These are phyloP conservation scores for Casuarius casuarius DNA, from an alignment of 2,113 vertebrate genomes.

Conservation along the genomic window DNA sequence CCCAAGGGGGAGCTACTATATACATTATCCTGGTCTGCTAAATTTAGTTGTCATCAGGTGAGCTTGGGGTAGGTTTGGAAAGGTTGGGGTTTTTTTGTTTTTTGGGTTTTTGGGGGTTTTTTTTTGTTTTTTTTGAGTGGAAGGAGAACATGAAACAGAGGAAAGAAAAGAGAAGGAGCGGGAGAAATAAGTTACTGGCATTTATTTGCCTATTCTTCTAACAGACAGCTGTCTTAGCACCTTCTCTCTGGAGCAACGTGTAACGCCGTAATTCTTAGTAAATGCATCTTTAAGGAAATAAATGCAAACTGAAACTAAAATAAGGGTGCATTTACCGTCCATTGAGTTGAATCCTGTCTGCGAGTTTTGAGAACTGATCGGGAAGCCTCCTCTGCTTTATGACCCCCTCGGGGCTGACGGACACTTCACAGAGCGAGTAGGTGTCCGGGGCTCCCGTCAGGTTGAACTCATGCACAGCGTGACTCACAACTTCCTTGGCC, in stretches of 20 bases:
- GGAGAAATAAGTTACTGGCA: background rate
- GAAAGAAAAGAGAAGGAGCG: background rate
- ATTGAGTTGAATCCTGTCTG: conserved; percentile 96
- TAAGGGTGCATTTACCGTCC: conserved; percentile 81
- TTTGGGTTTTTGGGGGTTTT: background rate
- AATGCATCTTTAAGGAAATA: background rate
- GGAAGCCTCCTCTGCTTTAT: conserved; percentile 95
- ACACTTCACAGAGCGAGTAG: conserved; percentile 95
- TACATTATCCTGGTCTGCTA: background rate
- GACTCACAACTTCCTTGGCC: conserved; percentile 94
- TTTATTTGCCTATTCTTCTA: background rate
- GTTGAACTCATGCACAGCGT: conserved; percentile 90
- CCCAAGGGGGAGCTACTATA: background rate
- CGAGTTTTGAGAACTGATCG: conserved; percentile 94
- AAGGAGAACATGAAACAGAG: background rate
- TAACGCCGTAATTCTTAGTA: background rate
- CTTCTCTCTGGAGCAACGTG: too few species aligned
- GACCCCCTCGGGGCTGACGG: conserved; percentile 92
- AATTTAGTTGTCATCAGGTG: background rate
- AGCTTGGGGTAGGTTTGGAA: background rate
- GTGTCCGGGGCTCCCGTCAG: conserved; percentile 84
- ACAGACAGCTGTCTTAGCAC: fast-evolving
- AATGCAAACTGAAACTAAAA: background rate
- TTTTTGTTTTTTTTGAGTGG: background rate
- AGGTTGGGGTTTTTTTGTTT: background rate